Base-by-base conservation (phyloP, 1,140 invertebrate genomes). In the Papilio polytes region DNA sequence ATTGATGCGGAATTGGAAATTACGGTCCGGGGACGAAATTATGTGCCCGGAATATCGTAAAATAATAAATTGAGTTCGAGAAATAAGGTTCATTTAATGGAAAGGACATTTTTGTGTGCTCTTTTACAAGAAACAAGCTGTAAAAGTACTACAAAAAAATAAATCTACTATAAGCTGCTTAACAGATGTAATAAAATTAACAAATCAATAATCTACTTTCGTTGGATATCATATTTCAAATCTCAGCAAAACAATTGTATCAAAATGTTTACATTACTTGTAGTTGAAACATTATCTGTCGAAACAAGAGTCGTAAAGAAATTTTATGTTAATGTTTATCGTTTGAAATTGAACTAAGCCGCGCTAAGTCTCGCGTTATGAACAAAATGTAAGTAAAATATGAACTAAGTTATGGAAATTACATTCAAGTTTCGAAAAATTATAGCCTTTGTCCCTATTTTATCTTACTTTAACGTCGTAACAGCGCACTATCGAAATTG, bases 1-100 rank as follows among this genome's bases (percentile, higher is more conserved):
- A 92, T 92, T 90, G 90, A 93, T 93, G 89, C 85, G 88, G 88
- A 90, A 91, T 94, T 92, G 89, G 85, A 90, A 92, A 90, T 91
- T 88, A 87, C 82, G 80, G 70, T 53, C 59, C 83, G 83, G 85
- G 82, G 83, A 82, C 74, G 83, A 70, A 87, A 86, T 89, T 84
- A 88, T 82, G 83, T 83, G 82, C 81, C 73, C 78, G 44, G 77
- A 83, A 86, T 83, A 82, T 82, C 79, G 84, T 70, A 72, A 78
- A 78, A 78, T 80, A 80, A 51, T 74, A 80, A 80, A 78, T 78
- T 78, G 56, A 36, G 36, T 78, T 44, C 26, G 77, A 41, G 18
- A 66, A 78, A 63, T 77, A 53, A 77, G 74, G 26, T 20, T 78
- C 56, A 76, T 76, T 76, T 76, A 51, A 76, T 15, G 10, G 18